phyloP scores from a whole-genome alignment of 1,140 invertebrate genomes.

The Pseudobourletiella spinata region DNA sequence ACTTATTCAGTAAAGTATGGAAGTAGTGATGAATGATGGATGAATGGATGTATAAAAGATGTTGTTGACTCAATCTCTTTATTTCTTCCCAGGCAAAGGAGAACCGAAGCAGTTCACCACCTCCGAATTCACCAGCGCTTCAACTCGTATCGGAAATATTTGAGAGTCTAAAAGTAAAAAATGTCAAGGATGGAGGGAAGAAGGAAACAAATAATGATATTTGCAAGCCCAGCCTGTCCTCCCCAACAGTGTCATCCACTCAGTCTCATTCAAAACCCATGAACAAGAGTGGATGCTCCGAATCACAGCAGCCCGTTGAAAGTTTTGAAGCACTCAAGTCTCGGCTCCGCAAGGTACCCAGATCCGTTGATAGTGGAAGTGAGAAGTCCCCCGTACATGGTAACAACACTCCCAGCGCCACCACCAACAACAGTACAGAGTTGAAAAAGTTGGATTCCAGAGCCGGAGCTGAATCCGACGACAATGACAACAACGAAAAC shows the following conservation, averaged over 20 bases:
- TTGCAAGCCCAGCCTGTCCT: not conserved
- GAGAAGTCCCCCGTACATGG: slow-evolving; percentile 42
- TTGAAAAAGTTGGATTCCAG: slow-evolving; percentile 35
- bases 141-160: slow-evolving; percentile 63
- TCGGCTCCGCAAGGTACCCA: slow-evolving; percentile 69
- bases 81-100: slow-evolving; percentile 17
- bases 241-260: not conserved
- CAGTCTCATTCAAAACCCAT: not conserved
- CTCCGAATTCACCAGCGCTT: slow-evolving; percentile 55
- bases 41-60: too few relatives aligned
- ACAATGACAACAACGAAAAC: slow-evolving; percentile 43
- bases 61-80: too few relatives aligned
- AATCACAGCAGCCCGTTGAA: slow-evolving; percentile 37
- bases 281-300: slow-evolving; percentile 43
- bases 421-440: slow-evolving; percentile 23
- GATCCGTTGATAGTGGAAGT: slow-evolving; percentile 34
- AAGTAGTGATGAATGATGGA: too few relatives aligned
- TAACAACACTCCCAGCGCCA: slow-evolving; percentile 34
- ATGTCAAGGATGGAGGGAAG: slow-evolving; percentile 39
- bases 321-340: slow-evolving; percentile 68
- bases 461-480: slow-evolving; percentile 39
- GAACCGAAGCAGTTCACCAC: slow-evolving; percentile 21
- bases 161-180: slow-evolving; percentile 40
- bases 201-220: slow-evolving; percentile 40
- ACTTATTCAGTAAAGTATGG: too few relatives aligned